Evolutionary conservation across 2,888 invertebrate species (phyloP).

Genomic region (Eulithis prunata): DNA sequence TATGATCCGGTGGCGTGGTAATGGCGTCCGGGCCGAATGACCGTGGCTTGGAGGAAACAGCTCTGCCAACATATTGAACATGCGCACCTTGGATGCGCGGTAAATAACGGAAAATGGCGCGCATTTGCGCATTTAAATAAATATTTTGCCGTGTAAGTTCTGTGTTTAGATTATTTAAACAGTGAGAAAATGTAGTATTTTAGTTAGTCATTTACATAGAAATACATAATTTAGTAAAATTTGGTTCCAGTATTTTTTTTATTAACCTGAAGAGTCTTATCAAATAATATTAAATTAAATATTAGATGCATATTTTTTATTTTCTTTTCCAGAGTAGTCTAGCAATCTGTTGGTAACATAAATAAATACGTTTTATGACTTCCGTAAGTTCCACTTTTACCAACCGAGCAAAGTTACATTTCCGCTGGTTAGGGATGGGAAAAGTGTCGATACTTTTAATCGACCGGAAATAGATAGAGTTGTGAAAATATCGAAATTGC

Average conservation of each 20-base stretch:
- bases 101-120: conserved; percentile 65
- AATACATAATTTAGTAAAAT: too few species aligned
- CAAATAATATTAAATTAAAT: neutral
- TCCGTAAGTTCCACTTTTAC: conserved; percentile 9
- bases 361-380: conserved; percentile 29
- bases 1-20: conserved; percentile 78
- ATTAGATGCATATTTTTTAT: neutral
- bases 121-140: conserved; percentile 61
- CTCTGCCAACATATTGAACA: conserved; percentile 65
- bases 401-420: conserved; percentile 23
- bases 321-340: neutral
- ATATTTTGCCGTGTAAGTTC: neutral
- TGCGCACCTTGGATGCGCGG: conserved; percentile 55
- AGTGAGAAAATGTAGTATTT: neutral
- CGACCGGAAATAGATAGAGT: conserved; percentile 54
- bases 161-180: neutral
- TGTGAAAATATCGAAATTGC: conserved; percentile 45
- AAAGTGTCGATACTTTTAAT: conserved; percentile 33
- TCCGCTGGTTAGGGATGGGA: conserved; percentile 52
- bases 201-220: neutral
- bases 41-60: conserved; percentile 78
- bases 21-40: conserved; percentile 69
- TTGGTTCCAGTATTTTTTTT: too few species aligned
- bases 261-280: too few species aligned
- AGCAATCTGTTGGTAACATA: neutral